Evolutionary conservation across 2,113 vertebrate species (phyloP), one percentile per base, ranked within the genome.

Genomic region (Varanus salvator): DNA sequence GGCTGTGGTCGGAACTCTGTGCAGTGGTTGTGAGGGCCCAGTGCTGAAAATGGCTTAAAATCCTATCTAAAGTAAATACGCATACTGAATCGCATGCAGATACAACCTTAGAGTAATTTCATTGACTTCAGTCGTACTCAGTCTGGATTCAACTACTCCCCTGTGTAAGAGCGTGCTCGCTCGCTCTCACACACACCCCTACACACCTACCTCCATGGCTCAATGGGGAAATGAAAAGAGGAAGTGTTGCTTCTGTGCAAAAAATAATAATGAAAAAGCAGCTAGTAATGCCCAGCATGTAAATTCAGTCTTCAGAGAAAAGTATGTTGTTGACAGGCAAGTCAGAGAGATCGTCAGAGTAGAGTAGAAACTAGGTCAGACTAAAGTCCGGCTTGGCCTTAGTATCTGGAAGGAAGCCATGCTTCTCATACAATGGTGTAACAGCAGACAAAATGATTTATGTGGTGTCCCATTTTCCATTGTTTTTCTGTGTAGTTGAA

Each of bases 141-240:
- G 38, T 44, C 38, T 44, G 38, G 38, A 44, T 44, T 44, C 38
- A 44, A 44, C 38, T 44, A 44, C 38, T 44, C 38, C 38, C 38
- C 38, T 44, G 38, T 44, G 38, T 44, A 44, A 44, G 38, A 44
- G 38, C 38, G 38, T 44, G 38, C 38, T 44, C 38, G 38, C 38
- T 44, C 38, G 38, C 38, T n/a, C n/a, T n/a, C n/a, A n/a, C n/a
- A n/a, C n/a, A n/a, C n/a, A n/a, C n/a, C n/a, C n/a, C n/a, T n/a
- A n/a, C n/a, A 44, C 38, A 44, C 38, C 38, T 44, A 44, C 3
- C 3, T 44, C 38, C 38, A 2, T 44, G 38, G 38, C 38, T 44
- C 38, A 44, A 71, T 90, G 74, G 94, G 93, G 93, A 94, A 90
- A 80, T 69, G 88, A 92, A 76, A 86, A 88, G 69, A 95, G 95